Percentiles rank a stretch among this genome's conserved stretches.
phyloP scores from a whole-genome alignment of 2,797 vertebrate species.

The Pangasius krempfi region DNA sequence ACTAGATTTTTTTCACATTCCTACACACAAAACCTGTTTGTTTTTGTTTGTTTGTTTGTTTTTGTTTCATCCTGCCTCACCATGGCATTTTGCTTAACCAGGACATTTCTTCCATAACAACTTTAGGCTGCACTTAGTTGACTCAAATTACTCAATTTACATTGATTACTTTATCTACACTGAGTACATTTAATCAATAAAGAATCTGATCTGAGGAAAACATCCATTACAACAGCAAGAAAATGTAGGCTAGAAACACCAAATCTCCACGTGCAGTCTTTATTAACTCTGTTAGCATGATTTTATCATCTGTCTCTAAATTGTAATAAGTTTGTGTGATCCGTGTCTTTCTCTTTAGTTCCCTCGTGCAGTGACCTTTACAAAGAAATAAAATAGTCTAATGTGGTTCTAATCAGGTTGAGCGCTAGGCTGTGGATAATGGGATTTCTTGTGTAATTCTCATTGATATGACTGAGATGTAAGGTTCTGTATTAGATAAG shows the following conservation, averaged over 20 bases:
- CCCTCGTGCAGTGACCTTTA: background rate
- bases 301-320: slow-evolving; percentile 4
- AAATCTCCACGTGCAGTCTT: background rate
- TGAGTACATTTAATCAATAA: background rate
- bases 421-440: background rate
- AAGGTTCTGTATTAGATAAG: background rate
- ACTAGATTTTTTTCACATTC: background rate
- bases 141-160: background rate
- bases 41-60: background rate
- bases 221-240: background rate
- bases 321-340: background rate
- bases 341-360: background rate
- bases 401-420: slow-evolving; percentile 3
- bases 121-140: background rate
- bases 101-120: background rate
- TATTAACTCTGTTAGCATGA: background rate
- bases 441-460: background rate
- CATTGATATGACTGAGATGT: background rate
- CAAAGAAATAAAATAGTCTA: background rate
- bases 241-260: background rate
- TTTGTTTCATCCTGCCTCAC: background rate
- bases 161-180: background rate
- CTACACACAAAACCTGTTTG: background rate
- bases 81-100: background rate
- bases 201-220: background rate